Base-by-base conservation (phyloP, 2,113 vertebrate genomes). In the Sterna hirundo region DNA sequence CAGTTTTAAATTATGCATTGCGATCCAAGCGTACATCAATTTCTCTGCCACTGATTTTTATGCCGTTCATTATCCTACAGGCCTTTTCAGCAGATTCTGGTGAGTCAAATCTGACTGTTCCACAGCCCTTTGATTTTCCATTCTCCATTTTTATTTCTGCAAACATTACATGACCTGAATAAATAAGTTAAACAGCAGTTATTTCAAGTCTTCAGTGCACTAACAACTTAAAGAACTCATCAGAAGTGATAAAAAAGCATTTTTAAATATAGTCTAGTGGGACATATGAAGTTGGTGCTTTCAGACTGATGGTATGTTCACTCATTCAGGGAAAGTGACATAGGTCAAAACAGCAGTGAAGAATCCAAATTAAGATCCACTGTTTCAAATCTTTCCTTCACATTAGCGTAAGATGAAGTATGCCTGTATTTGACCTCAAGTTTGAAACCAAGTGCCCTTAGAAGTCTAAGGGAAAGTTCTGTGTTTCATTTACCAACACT, bases 121-220 rank as follows among this genome's bases (percentile, higher is more conserved):
- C 99, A 95, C 99, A 99, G 96, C 99, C 99, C 98, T 99, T 99
- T 62, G 99, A 99, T 97, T 99, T 99, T 61, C 99, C 99, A 58
- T 99, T 99, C 97, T 99, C 99, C 99, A 99, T 99, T 98, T 99
- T 99, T 97, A 99, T 99, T 97, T 99, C 99, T 88, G 99, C 99
- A 96, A 99, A 99, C 99, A 99, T 99, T 92, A 99, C 99, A 96
- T 99, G 99, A 97, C 99, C 99, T 99, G 95, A 83, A 97, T 95
- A 97, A 97, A 76, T 52, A 98, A 96, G 80, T 92, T 92, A 94
- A 23, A 98, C 60, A 97, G 91, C 30, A 74, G 94, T 97, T 97
- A 97, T 77, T 96, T 96, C 92, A 83, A 94, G 44, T 46, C 46
- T 93, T 74, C 38, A 18, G 57, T 88, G 76, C 47, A 92, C 69